phyloP scores from a whole-genome alignment of 1,140 invertebrate species.

The Wasmannia auropunctata region DNA sequence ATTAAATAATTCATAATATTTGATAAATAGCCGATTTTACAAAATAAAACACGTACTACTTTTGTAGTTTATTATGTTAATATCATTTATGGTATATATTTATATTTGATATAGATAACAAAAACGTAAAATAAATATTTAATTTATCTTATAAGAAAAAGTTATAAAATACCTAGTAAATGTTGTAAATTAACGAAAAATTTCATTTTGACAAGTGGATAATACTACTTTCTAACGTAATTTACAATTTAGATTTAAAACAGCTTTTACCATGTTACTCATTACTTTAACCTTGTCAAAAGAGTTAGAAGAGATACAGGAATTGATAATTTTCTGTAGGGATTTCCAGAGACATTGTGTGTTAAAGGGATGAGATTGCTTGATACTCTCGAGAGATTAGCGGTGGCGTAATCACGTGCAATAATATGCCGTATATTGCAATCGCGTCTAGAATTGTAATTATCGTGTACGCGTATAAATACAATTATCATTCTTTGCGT shows the following conservation, averaged over 20 bases:
- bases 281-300: no score
- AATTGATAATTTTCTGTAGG: not conserved
- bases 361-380: not conserved
- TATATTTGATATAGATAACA: not conserved
- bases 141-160: no score
- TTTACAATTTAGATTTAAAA: not conserved
- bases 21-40: not conserved
- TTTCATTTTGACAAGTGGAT: not conserved
- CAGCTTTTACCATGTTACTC: not conserved
- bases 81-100: not conserved
- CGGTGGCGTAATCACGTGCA: slow-evolving; percentile 8
- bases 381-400: not conserved
- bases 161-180: not conserved
- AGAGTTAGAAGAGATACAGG: not conserved
- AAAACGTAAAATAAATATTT: no score
- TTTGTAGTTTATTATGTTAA: not conserved
- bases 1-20: not conserved
- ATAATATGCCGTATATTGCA: not conserved
- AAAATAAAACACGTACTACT: not conserved
- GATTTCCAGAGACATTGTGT: not conserved
- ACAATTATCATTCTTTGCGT: not conserved
- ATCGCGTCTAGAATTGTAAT: not conserved
- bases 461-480: not conserved
- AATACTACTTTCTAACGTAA: not conserved
- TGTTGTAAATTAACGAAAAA: no score